phyloP scores from a whole-genome alignment of 1,140 invertebrate genomes.

The Drosophila paulistorum region DNA sequence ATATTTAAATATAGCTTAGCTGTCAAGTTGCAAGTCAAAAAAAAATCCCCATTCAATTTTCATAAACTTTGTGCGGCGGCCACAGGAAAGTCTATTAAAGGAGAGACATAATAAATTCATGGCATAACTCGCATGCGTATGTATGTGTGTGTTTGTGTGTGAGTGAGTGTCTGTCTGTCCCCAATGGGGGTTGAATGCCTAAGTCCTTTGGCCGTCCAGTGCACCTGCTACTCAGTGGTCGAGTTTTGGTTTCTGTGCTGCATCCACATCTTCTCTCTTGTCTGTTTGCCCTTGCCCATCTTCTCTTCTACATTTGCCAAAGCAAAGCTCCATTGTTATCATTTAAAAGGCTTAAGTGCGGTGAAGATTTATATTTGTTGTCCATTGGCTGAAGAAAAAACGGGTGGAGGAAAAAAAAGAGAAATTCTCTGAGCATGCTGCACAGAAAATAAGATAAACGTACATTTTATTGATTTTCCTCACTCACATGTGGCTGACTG shows the following conservation, averaged over 20 bases:
- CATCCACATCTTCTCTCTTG: slow-evolving; percentile 25
- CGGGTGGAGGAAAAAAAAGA: not conserved
- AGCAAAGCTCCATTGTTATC: slow-evolving; percentile 64
- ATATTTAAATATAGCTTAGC: slow-evolving; percentile 18
- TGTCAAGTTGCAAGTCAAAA: too few relatives aligned
- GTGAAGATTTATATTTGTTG: slow-evolving; percentile 76
- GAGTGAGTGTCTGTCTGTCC: not conserved
- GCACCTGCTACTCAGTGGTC: slow-evolving; percentile 63
- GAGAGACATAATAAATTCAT: slow-evolving; percentile 48
- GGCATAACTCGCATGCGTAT: slow-evolving; percentile 28
- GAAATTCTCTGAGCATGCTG: slow-evolving; percentile 45
- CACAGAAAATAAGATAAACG: slow-evolving; percentile 63
- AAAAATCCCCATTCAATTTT: not conserved
- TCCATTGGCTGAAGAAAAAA: slow-evolving; percentile 46
- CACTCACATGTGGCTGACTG: slow-evolving; percentile 42
- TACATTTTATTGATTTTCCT: slow-evolving; percentile 76
- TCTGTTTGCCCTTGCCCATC: too few relatives aligned
- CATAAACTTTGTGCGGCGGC: slow-evolving; percentile 30
- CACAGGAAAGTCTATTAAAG: slow-evolving; percentile 40
- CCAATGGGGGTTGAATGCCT: slow-evolving; percentile 6
- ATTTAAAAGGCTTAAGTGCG: slow-evolving; percentile 79
- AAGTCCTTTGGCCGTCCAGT: slow-evolving; percentile 42
- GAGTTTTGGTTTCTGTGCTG: slow-evolving; percentile 17
- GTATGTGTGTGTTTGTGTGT: not conserved
- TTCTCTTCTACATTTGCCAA: not conserved